A percentile compares a stretch with the other conserved stretches of the same genome.
Conservation (phyloP, 2,797 vertebrate genomes). For the Scomberomorus guttatus region DNA sequence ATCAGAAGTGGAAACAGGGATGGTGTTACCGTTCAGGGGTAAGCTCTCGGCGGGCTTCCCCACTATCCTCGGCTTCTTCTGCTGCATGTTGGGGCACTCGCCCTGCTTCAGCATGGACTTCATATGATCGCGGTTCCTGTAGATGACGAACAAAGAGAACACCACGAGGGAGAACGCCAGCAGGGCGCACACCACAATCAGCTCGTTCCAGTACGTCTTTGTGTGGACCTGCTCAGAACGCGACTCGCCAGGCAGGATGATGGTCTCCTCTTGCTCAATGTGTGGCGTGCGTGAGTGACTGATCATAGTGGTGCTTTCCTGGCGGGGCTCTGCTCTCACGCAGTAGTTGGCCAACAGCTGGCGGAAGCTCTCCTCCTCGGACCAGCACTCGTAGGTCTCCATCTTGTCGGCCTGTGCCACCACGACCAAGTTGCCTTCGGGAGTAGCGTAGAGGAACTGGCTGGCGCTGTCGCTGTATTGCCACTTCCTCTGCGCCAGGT, state of each 20-base stretch:
- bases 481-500: conserved; percentile 91
- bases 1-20: conserved; percentile 87
- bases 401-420: conserved; percentile 85
- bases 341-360: conserved; percentile 94
- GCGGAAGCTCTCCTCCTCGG: conserved; percentile 89
- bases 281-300: conserved; percentile 78
- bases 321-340: conserved; percentile 77
- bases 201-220: conserved; percentile 93
- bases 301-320: conserved; percentile 61
- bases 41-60: conserved; percentile 88
- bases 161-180: conserved; percentile 83
- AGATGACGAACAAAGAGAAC: conserved; percentile 88
- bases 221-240: conserved; percentile 76
- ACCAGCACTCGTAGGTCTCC: conserved; percentile 94
- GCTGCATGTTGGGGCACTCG: conserved; percentile 87
- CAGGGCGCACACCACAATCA: conserved; percentile 90
- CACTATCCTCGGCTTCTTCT: conserved; percentile 86
- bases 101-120: conserved; percentile 91
- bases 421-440: conserved; percentile 90
- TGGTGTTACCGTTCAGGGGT: conserved; percentile 90
- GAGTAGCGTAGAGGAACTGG: conserved; percentile 87
- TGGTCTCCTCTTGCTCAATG: conserved; percentile 65
- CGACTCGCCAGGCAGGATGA: conserved; percentile 68
- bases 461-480: conserved; percentile 80
- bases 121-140: conserved; percentile 89